Conservation (phyloP, 2,888 invertebrate species). For the Dorcus parallelipipedus region DNA sequence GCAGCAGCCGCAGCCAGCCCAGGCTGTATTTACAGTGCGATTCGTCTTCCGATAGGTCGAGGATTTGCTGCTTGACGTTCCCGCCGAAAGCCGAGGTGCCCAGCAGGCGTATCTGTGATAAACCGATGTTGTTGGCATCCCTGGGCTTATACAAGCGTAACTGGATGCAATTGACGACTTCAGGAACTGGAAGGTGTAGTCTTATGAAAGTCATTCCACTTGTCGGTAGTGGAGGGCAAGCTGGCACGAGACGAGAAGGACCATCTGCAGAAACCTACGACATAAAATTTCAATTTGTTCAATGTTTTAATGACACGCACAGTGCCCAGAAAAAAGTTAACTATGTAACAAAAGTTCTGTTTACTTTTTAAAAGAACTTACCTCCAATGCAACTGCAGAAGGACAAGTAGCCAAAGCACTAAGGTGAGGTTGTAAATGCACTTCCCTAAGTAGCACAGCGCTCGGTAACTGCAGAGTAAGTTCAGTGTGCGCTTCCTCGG, state of each 20-base stretch:
- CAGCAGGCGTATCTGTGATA: constrained; percentile 80
- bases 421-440: constrained; percentile 82
- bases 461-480: constrained; percentile 83
- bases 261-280: constrained; percentile 66
- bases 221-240: constrained; percentile 81
- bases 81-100: constrained; percentile 83
- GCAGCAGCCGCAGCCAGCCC: constrained; percentile 80
- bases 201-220: constrained; percentile 86
- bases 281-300: not conserved
- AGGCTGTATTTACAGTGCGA: constrained; percentile 59
- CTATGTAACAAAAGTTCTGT: too few relatives aligned
- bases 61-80: constrained; percentile 36
- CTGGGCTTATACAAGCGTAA: constrained; percentile 74
- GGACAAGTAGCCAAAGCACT: constrained; percentile 85
- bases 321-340: too few relatives aligned
- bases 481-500: constrained; percentile 84
- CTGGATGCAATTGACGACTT: constrained; percentile 81
- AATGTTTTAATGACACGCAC: not conserved
- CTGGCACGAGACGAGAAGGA: constrained; percentile 72
- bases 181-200: constrained; percentile 75
- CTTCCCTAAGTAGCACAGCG: constrained; percentile 82
- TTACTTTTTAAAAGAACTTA: constrained; percentile 33
- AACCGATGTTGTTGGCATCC: constrained; percentile 85
- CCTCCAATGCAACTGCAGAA: constrained; percentile 83
- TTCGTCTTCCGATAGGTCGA: constrained; percentile 54